Evolutionary conservation across 2,888 invertebrate genomes (phyloP).

Genomic region (Eilema griseolum): DNA sequence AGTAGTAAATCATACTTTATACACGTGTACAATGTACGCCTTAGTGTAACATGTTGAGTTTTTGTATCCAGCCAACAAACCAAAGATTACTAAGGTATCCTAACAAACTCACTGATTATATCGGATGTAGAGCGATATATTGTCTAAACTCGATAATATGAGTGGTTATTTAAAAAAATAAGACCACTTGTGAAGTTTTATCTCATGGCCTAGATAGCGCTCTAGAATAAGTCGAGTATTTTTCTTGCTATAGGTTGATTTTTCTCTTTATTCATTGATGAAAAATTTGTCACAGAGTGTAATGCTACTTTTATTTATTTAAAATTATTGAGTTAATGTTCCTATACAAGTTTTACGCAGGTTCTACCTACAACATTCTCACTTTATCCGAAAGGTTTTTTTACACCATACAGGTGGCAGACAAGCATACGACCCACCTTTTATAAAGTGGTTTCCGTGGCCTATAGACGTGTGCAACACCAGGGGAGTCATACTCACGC

Average conservation of each 20-base stretch:
- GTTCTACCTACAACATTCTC: not conserved
- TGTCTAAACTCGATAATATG: not conserved
- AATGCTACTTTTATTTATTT: too few relatives aligned
- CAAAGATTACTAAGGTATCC: not conserved
- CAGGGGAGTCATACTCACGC: too few relatives aligned
- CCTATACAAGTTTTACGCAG: not conserved
- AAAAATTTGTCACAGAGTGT: too few relatives aligned
- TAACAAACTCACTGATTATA: not conserved
- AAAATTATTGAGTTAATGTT: too few relatives aligned
- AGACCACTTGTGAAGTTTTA: not conserved
- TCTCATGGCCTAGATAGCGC: not conserved
- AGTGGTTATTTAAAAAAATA: conserved; percentile 5
- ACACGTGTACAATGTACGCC: too few relatives aligned
- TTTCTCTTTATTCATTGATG: not conserved
- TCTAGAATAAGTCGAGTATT: conserved; percentile 1
- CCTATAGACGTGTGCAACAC: too few relatives aligned
- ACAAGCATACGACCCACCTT: too few relatives aligned
- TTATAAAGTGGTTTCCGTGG: too few relatives aligned
- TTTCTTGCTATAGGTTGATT: not conserved
- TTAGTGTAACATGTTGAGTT: not conserved
- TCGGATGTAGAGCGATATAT: conserved; percentile 36
- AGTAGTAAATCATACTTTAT: not conserved
- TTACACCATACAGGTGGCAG: too few relatives aligned
- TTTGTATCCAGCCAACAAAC: not conserved
- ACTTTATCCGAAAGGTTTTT: not conserved